These are phyloP conservation scores for Agonum fuliginosum DNA, from an alignment of 2,888 invertebrate genomes.

Conservation along the genomic window DNA sequence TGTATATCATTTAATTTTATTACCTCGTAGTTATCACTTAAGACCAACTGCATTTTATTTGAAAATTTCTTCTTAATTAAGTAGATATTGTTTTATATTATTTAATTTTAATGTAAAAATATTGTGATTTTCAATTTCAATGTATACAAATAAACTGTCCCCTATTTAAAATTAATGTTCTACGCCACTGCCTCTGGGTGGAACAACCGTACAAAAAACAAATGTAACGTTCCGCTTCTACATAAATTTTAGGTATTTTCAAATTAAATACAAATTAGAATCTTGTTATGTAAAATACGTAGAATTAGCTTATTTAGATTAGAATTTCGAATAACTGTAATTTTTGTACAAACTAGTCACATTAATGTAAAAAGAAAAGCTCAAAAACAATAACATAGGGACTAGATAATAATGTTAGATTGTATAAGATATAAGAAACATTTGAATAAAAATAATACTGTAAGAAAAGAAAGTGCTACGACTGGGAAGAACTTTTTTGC, in stretches of 20 bases:
- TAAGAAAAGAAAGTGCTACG: constrained; percentile 35
- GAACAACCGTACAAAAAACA: not conserved
- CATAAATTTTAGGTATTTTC: too few species aligned
- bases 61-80: too few species aligned
- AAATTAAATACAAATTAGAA: not conserved
- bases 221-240: not conserved
- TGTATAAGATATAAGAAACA: constrained; percentile 24
- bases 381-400: not conserved
- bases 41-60: too few species aligned
- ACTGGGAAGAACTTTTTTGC: constrained; percentile 23
- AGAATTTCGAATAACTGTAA: not conserved
- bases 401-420: constrained; percentile 26
- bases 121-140: too few species aligned
- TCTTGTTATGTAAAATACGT: not conserved
- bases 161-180: too few species aligned
- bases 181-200: not conserved
- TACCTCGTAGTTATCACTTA: too few species aligned
- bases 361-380: constrained; percentile 20
- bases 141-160: too few species aligned
- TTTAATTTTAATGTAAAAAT: too few species aligned
- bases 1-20: too few species aligned
- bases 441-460: constrained; percentile 40
- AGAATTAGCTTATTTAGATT: too few species aligned
- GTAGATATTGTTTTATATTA: too few species aligned
- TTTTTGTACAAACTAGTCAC: constrained; percentile 34